These are phyloP conservation scores for Spodoptera picta DNA, from an alignment of 2,888 invertebrate species.

Conservation along the genomic window DNA sequence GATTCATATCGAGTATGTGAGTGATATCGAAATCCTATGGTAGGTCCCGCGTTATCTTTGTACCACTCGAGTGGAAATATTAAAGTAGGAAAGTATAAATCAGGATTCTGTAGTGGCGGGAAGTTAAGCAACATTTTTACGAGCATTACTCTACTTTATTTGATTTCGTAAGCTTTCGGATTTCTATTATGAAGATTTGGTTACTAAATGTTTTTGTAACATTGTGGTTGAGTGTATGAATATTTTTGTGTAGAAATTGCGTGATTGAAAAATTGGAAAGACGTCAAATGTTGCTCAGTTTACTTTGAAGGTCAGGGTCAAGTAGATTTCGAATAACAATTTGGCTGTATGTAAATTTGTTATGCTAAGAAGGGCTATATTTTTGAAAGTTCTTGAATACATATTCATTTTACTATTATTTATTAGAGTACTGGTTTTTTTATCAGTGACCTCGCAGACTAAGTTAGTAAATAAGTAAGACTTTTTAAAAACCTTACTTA, in stretches of 20 bases:
- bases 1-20: constrained; percentile 16
- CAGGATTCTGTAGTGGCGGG: constrained; percentile 58
- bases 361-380: too few species aligned
- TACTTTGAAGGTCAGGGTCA: too few species aligned
- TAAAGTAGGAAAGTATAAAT: constrained; percentile 64
- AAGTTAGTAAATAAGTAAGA: too few species aligned
- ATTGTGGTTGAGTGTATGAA: constrained; percentile 42
- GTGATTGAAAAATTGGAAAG: not conserved
- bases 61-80: constrained; percentile 59
- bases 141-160: constrained; percentile 56
- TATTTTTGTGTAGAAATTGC: constrained; percentile 6
- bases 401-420: too few species aligned
- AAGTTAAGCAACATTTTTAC: constrained; percentile 65
- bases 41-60: constrained; percentile 53
- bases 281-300: too few species aligned
- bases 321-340: too few species aligned
- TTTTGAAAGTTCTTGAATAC: too few species aligned
- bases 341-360: too few species aligned
- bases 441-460: too few species aligned
- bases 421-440: too few species aligned
- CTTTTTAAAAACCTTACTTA: too few species aligned
- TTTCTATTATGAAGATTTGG: constrained; percentile 44
- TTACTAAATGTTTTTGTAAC: constrained; percentile 47
- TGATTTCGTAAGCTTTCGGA: constrained; percentile 48
- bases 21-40: constrained; percentile 42